Base-by-base conservation (phyloP, 2,113 vertebrate genomes). In the Orthonyx spaldingii region DNA sequence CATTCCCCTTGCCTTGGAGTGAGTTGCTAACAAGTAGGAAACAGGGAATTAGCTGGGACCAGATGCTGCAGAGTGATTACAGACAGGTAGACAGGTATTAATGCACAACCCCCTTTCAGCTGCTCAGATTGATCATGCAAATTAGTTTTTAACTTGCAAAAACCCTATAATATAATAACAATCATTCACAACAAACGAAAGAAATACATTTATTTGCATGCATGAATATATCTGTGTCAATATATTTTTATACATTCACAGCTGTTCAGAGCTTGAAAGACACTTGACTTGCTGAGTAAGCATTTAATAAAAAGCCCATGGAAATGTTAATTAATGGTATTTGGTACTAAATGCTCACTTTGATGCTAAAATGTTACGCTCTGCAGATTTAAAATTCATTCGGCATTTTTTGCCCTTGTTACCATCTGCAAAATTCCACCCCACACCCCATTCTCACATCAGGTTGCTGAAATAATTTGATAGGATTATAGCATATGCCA, bases 321-420 rank as follows among this genome's bases (percentile, higher is more conserved):
- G 93, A 96, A 97, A 96, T 96, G 94, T 96, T 96, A 96, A 96
- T 96, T 96, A 96, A 94, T 95, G 95, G 92, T 96, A 96, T 97
- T 96, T 94, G 94, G 92, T 94, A 97, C 96, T 96, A 92, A 96
- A 96, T 96, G 96, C 96, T 96, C 96, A 96, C 96, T 96, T 95
- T 95, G 93, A 96, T 96, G 95, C 92, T 97, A 95, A 96, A 96
- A 96, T 96, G 86, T 96, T 96, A 92, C 3, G 61, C 86, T 95
- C 83, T 87, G 68, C 76, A 91, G 96, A 95, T 89, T 97, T 96
- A 76, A 79, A 96, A 96, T 97, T 93, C 88, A 96, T 49, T 94
- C 3, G 84, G 90, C 93, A 90, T 94, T 94, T 96, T 96, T 96
- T 96, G 92, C 96, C 95, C 90, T 96, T 87, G 93, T 96, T 95